Base-by-base conservation (phyloP, 2,113 vertebrate genomes). In the Ammodytes marinus region DNA sequence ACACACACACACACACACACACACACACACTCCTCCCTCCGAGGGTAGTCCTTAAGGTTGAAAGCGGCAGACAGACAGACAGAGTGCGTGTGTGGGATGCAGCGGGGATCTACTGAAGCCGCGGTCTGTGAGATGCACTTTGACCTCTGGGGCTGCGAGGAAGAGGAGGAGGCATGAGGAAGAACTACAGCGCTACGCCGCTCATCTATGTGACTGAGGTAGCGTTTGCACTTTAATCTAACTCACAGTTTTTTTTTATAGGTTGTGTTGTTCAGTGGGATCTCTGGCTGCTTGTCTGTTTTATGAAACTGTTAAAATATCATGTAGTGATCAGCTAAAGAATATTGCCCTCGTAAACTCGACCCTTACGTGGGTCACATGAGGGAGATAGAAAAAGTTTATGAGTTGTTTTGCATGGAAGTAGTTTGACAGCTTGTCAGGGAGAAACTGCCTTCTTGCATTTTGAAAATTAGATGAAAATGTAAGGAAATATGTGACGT, bases 181-280 rank as follows among this genome's bases (percentile, higher is more conserved):
- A 90, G 86, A 90, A 92, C 76, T 64, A 84, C 87, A 93, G 90
- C 17, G 64, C 82, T 1, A 90, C 89, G 4, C 92, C 93, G 9
- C 87, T 94, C 88, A 92, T 94, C 90, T 88, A 83, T 74, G 90
- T 94, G 42, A 94, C 92, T 45, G 91, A 94, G 93, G 93, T 94
- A 93, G 78, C 9, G 17, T 82, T 59, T 64, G 46, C 57, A 50
- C 55, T 86, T 50, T 11, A 72, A 13, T 74, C 46, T 60, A 17
- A 66, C n/a, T 77, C 10, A 58, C 50, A 60, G 27, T 65, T 69
- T 49, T 60, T 76, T 27, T 27, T 27, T 27, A 27, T 27, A 27
- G 1, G 2, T 27, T 27, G 27, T 27, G 27, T 27, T 27, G 27
- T 27, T 27, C 27, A 27, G 27, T 27, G 27, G 27, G 27, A 1